Base-by-base conservation (phyloP, 2,797 vertebrate species). In the Emydoidea blandingii region DNA sequence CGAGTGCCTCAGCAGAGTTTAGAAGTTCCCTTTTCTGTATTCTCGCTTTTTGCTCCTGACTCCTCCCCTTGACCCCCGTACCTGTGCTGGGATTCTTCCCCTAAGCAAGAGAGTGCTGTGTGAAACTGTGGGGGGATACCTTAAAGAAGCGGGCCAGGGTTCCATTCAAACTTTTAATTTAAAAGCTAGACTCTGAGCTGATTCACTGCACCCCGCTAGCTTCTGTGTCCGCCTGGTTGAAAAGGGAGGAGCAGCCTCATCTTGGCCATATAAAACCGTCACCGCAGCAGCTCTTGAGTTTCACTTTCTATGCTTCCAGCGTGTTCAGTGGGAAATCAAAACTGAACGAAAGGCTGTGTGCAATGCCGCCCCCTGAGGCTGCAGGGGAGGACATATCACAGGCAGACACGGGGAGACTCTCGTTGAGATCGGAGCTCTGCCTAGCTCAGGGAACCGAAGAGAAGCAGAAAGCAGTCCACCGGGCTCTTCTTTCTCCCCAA, bases 311-410 rank as follows among this genome's bases (percentile, higher is more conserved):
- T 68, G 2, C 1, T 27, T 0, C 29, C 10, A 4, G 3, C 3
- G 0, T 0, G 5, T 0, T 1, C 12, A 8, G 34, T 16, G 94
- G 81, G 97, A 96, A 98, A 97, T 11, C 93, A 97, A 96, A 98
- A 83, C 95, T 52, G 6, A 2, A 1, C 12, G 2, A 44, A 2
- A 7, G 16, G 6, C 29, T 1, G 76, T 1, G 76, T 6, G 10
- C 7, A 2, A 12, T 23, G 53, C 81, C 1, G 21, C 85, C 16
- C 50, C 49, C 53, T 86, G 86, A 79, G 37, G 86, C 21, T 0
- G 5, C 15, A 15, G 6, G 9, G 44, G 23, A 53, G 2, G 16
- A 7, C 7, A 37, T 7, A 12, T 3, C 1, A 3, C 3, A 10
- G 4, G 62, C 62, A 62, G 34, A n/a, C 4, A 4, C 8, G 8